These are phyloP conservation scores for Unio delphinus DNA, from an alignment of 2,888 invertebrate species.

Conservation along the genomic window DNA sequence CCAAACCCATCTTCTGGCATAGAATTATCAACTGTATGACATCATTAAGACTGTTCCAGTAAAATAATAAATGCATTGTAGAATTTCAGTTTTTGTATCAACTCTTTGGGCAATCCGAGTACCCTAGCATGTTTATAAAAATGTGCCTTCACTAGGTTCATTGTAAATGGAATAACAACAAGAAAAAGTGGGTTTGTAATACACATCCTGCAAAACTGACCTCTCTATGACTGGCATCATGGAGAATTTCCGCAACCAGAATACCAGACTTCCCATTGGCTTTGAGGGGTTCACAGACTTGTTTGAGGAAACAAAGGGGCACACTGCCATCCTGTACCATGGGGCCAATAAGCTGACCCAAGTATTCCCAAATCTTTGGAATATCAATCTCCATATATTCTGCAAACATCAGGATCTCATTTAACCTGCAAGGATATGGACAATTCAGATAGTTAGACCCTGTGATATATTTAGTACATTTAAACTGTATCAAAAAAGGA, in stretches of 20 bases:
- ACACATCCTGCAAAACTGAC: slow-evolving; percentile 45
- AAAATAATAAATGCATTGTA: too few relatives aligned
- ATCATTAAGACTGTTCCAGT: too few relatives aligned
- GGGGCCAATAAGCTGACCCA: slow-evolving; percentile 81
- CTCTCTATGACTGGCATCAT: slow-evolving; percentile 64
- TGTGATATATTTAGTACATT: too few relatives aligned
- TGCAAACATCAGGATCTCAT: slow-evolving; percentile 78
- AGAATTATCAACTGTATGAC: too few relatives aligned
- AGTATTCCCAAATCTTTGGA: slow-evolving; percentile 86
- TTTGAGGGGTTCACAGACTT: slow-evolving; percentile 59
- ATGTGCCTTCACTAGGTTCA: too few relatives aligned
- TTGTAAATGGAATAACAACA: too few relatives aligned
- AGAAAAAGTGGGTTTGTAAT: background rate
- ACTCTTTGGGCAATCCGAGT: too few relatives aligned
- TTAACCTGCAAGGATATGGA: slow-evolving; percentile 73
- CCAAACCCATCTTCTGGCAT: too few relatives aligned
- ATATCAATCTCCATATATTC: slow-evolving; percentile 87
- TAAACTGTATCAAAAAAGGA: too few relatives aligned
- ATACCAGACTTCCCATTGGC: slow-evolving; percentile 58
- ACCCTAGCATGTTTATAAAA: too few relatives aligned
- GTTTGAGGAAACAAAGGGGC: slow-evolving; percentile 60
- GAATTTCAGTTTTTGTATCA: too few relatives aligned
- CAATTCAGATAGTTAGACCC: background rate
- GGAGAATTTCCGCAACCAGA: slow-evolving; percentile 77
- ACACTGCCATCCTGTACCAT: slow-evolving; percentile 66